Evolutionary conservation across 2,113 vertebrate species (phyloP).

Genomic region (Tichodroma muraria): DNA sequence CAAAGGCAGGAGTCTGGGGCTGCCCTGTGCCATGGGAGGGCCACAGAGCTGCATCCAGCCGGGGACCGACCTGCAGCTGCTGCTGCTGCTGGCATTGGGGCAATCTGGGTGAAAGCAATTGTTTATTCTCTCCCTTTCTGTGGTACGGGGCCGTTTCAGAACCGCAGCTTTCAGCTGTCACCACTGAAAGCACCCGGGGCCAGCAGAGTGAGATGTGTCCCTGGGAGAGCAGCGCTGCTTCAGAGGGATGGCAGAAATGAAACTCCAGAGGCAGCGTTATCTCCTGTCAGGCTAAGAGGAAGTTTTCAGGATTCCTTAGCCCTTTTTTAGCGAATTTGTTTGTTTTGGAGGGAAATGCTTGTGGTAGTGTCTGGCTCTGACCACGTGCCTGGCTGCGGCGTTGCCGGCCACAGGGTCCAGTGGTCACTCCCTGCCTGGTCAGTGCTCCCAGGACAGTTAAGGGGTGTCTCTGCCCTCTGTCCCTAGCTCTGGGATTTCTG

Average conservation of each 20-base stretch:
- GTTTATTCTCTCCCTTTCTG: neutral
- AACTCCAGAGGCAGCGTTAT: neutral
- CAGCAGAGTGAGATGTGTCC: neutral
- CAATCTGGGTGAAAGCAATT: neutral
- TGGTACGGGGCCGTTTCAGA: neutral
- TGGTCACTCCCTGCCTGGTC: neutral
- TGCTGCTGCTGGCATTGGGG: neutral
- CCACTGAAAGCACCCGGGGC: accelerated
- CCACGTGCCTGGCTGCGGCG: too few species aligned
- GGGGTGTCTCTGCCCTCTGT: neutral
- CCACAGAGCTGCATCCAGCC: accelerated
- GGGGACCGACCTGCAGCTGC: neutral
- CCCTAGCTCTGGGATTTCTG: neutral
- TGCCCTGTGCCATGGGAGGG: neutral
- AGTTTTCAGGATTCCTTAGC: neutral
- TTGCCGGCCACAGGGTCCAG: too few species aligned
- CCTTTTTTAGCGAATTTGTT: neutral
- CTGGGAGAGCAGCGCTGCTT: neutral
- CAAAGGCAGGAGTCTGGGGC: neutral
- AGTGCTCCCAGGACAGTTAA: too few species aligned
- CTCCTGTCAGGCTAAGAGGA: neutral
- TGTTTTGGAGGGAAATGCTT: neutral
- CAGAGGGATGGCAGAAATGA: neutral
- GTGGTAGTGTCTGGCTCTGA: neutral
- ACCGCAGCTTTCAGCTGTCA: neutral